Conservation (phyloP, 2,113 vertebrate genomes). For the Motacilla tschutschensis region DNA sequence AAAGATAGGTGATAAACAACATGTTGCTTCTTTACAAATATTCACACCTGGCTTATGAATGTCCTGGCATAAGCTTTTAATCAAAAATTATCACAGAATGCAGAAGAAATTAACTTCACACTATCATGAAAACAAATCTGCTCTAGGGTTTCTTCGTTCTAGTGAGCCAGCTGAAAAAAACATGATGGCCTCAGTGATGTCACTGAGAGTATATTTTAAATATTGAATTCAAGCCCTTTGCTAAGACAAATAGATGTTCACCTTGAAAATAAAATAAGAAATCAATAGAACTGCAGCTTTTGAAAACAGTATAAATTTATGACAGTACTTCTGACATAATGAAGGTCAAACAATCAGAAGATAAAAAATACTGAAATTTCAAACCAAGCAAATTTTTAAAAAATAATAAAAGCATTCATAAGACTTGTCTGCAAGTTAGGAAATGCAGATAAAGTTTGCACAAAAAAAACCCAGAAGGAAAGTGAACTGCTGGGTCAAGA, state of each 20-base stretch:
- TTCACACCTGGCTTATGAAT: neutral
- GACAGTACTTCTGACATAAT: neutral
- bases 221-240: neutral
- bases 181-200: neutral
- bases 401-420: neutral
- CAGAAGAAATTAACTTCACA: neutral
- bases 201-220: neutral
- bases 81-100: neutral
- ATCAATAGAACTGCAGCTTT: neutral
- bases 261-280: constrained; percentile 8
- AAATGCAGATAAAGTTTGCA: neutral
- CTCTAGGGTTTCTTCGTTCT: neutral
- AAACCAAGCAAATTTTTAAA: constrained; percentile 6
- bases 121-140: neutral
- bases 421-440: neutral
- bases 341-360: neutral
- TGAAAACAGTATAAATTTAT: neutral
- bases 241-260: neutral
- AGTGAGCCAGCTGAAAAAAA: neutral
- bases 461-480: constrained; percentile 9
- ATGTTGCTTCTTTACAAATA: neutral
- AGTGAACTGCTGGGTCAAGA: neutral
- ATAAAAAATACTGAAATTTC: neutral
- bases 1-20: neutral
- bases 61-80: neutral